A percentile compares a stretch with the other conserved stretches of the same genome.
These are phyloP conservation scores for Coenonympha arcania DNA, from an alignment of 2,888 invertebrate genomes.

Conservation along the genomic window DNA sequence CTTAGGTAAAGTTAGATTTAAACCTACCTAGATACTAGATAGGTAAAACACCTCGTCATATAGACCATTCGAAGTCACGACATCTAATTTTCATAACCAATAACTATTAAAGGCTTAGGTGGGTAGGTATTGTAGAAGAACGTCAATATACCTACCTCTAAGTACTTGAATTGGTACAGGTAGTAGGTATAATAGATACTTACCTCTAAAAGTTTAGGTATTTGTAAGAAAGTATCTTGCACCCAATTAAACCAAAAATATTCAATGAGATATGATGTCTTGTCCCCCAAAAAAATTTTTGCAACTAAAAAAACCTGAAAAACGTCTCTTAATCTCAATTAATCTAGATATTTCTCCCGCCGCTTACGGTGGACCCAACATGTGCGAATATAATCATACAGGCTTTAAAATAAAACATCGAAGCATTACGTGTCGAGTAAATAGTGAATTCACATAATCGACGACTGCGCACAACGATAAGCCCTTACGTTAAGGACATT, in stretches of 20 bases:
- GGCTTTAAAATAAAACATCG: neutral
- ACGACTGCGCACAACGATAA: constrained; percentile 20
- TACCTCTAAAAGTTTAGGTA: constrained; percentile 12
- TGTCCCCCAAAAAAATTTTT: constrained; percentile 27
- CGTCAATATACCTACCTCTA: too few species aligned
- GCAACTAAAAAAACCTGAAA: constrained; percentile 27
- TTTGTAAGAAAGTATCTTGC: neutral
- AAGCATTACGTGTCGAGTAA: neutral
- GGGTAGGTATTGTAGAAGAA: too few species aligned
- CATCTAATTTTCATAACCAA: too few species aligned
- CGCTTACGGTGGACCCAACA: constrained; percentile 48
- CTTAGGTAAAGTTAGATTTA: too few species aligned
- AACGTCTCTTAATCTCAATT: constrained; percentile 30
- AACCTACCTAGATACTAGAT: too few species aligned
- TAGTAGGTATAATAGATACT: neutral
- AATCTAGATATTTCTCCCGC: constrained; percentile 43
- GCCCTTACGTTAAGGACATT: constrained; percentile 26
- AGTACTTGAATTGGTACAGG: neutral
- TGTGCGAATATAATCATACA: constrained; percentile 4
- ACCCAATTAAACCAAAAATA: neutral
- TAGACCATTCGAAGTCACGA: too few species aligned
- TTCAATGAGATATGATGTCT: constrained; percentile 32
- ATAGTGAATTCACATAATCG: constrained; percentile 7
- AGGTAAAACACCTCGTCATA: too few species aligned
- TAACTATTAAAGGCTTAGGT: too few species aligned